phyloP scores from a whole-genome alignment of 2,113 vertebrate species.

The Helogale parvula region DNA sequence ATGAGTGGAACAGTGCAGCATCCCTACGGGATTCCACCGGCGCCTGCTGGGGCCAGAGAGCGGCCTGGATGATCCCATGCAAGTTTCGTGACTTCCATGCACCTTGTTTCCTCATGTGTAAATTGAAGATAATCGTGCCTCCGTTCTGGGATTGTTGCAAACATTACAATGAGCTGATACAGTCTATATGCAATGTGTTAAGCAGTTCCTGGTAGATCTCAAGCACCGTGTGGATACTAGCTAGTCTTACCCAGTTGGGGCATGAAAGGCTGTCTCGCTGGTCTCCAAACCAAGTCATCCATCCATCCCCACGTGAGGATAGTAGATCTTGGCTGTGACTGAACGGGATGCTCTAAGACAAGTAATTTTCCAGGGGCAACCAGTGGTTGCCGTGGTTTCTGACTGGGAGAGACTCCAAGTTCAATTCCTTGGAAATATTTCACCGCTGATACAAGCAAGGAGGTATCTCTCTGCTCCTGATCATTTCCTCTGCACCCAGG shows the following conservation, averaged over 20 bases:
- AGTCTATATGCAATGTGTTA: background rate
- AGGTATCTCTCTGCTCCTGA: background rate
- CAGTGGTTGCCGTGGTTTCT: slow-evolving; percentile 73
- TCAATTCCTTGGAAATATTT: slow-evolving; percentile 66
- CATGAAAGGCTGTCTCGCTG: background rate
- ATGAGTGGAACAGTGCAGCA: background rate
- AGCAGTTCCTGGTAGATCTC: background rate
- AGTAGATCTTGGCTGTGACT: slow-evolving; percentile 33
- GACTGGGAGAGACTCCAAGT: slow-evolving; percentile 61
- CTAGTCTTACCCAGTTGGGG: background rate
- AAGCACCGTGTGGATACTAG: background rate
- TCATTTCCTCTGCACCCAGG: background rate
- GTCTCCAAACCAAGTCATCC: background rate
- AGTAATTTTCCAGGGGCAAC: slow-evolving; percentile 61
- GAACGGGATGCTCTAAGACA: slow-evolving; percentile 63
- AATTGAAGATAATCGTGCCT: background rate
- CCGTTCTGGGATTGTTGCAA: background rate
- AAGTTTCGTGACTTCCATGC: background rate
- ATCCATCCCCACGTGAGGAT: background rate
- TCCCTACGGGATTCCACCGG: background rate
- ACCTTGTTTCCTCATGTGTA: background rate
- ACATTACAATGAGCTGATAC: background rate
- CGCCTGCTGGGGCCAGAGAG: background rate
- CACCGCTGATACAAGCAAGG: slow-evolving; percentile 42
- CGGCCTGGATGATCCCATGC: background rate